Evolutionary conservation across 1,140 invertebrate genomes (phyloP).

Genomic region (Oreohelix idahoensis): DNA sequence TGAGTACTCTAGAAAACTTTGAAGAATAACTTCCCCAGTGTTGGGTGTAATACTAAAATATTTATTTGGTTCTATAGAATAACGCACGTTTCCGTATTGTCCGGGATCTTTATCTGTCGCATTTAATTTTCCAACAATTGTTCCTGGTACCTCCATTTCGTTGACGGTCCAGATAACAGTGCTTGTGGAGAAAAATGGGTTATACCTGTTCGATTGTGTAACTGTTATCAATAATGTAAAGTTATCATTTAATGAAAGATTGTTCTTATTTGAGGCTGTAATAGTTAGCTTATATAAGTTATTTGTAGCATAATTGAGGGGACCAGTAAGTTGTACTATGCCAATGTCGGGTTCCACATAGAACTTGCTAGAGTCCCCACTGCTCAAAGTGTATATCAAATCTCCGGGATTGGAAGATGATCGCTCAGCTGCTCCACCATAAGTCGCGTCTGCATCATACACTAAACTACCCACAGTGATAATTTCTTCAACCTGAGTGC

Average conservation of each 20-base stretch:
- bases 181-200: conserved; percentile 54
- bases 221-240: background rate
- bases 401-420: background rate
- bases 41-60: background rate
- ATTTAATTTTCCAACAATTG: conserved; percentile 83
- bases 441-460: conserved; percentile 22
- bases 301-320: background rate
- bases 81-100: conserved; percentile 9
- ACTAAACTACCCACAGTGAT: background rate
- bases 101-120: conserved; percentile 87
- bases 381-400: background rate
- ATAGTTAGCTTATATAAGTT: background rate
- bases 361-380: conserved; percentile 2
- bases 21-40: background rate
- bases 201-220: conserved; percentile 49
- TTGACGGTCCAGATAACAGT: conserved; percentile 72
- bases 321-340: background rate
- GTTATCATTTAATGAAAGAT: background rate
- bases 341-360: conserved; percentile 4
- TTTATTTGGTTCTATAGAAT: background rate
- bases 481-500: background rate
- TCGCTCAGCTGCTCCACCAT: background rate
- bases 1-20: background rate
- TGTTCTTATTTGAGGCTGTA: background rate
- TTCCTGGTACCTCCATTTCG: conserved; percentile 83